Base-by-base conservation (phyloP, 2,113 vertebrate genomes). In the Eidolon helvum region DNA sequence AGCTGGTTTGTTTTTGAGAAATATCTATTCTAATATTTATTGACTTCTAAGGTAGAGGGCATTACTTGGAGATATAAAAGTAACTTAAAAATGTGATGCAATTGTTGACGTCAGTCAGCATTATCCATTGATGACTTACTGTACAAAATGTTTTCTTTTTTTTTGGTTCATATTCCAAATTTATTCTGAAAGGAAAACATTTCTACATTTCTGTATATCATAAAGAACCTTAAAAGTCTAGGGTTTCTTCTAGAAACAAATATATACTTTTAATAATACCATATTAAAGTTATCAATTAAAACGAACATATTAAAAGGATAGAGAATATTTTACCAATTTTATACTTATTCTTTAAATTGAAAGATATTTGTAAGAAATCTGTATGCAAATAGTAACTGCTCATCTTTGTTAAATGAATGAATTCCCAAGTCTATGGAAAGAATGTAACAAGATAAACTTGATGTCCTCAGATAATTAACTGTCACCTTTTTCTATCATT, bases 311-410 rank as follows among this genome's bases (percentile, higher is more conserved):
- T 66, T 68, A 63, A 85, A 91, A 79, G 2, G 83, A 11, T n/a
- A 65, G 33, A 86, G 79, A 94, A 78, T 63, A 93, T 69, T 90
- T 87, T 68, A 74, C 22, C n/a, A 66, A 43, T 69, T 93, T 92
- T 78, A 83, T 91, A 83, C 16, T 45, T 95, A 72, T n/a, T 88
- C 33, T 93, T 95, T 87, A 57, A 93, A 77, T 77, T 55, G 72
- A 95, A 97, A 90, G 30, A 90, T 12, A 96, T 43, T 90, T 96
- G 18, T 93, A 45, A 94, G n/a, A 96, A 84, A 92, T 71, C n/a
- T 50, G 43, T 77, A 85, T 61, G 63, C 28, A 90, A 63, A 88
- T n/a, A 87, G 10, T 63, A 91, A 93, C 22, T 50, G 72, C 21
- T 91, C 43, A 68, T 71, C 53, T 91, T 40, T 50, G 16, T 30